phyloP scores from a whole-genome alignment of 2,888 invertebrate genomes.

The Selenia dentaria region DNA sequence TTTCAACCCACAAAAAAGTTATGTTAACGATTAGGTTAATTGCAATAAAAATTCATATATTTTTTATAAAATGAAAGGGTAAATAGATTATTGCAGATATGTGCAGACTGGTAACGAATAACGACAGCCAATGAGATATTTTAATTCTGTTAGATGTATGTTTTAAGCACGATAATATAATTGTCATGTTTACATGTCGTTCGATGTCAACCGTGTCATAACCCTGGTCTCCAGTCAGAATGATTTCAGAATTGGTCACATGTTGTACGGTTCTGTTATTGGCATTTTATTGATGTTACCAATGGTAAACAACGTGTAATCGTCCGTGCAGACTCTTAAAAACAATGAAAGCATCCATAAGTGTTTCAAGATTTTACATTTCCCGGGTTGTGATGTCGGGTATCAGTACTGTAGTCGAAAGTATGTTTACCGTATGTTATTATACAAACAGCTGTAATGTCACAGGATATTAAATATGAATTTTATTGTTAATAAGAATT shows the following conservation, averaged over 20 bases:
- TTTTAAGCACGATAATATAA: conserved; percentile 5
- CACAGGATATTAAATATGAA: no score
- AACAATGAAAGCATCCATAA: no score
- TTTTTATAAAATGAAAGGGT: no score
- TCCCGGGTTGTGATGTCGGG: not conserved
- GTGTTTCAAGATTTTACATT: not conserved
- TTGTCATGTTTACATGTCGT: conserved; percentile 2
- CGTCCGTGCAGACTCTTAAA: no score
- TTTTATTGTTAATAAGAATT: no score
- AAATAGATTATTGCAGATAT: conserved; percentile 5
- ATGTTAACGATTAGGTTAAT: no score
- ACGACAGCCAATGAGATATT: conserved; percentile 4
- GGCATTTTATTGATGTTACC: no score
- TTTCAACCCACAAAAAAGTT: no score
- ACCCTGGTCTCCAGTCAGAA: not conserved
- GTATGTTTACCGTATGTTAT: conserved; percentile 16
- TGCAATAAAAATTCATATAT: no score
- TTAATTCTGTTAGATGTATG: conserved; percentile 18
- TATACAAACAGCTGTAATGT: conserved; percentile 25
- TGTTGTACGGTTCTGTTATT: no score
- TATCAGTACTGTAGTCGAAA: conserved; percentile 11
- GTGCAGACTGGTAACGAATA: not conserved
- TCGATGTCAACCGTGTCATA: conserved; percentile 7
- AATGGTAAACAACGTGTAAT: no score
- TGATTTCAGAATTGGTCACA: no score